Conservation (phyloP, 2,797 vertebrate genomes). For the Lepidocolaptes lacrymiger region DNA sequence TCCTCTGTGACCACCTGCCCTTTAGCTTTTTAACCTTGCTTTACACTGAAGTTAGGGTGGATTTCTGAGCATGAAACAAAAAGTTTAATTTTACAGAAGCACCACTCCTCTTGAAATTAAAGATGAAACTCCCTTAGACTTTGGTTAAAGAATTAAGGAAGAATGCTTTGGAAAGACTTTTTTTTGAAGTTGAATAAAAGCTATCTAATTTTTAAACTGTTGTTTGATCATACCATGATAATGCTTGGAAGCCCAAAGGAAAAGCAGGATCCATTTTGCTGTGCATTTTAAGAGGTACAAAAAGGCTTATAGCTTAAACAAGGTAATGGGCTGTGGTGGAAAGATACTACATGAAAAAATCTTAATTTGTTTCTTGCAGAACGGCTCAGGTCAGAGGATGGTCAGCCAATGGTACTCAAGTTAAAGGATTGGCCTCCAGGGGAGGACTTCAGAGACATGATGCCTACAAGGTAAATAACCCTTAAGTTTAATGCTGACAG, state of each 20-base stretch:
- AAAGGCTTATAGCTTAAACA: neutral
- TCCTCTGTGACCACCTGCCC: neutral
- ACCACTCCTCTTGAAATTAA: neutral
- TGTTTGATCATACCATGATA: neutral
- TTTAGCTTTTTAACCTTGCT: neutral
- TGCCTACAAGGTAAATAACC: slow-evolving; percentile 89
- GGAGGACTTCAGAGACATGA: slow-evolving; percentile 99
- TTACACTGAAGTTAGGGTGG: neutral
- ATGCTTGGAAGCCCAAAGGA: neutral
- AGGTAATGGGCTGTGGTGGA: neutral
- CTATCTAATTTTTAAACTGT: neutral
- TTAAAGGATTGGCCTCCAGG: slow-evolving; percentile 96
- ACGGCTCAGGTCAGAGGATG: slow-evolving; percentile 89
- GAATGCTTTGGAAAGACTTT: neutral
- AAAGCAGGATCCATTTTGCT: neutral
- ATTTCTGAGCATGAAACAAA: neutral
- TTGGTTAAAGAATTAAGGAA: neutral
- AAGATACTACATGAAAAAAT: neutral
- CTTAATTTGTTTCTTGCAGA: slow-evolving; percentile 77
- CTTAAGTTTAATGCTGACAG: neutral
- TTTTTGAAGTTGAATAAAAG: neutral
- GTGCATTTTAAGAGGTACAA: neutral
- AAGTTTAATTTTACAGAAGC: neutral
- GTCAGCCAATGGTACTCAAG: slow-evolving; percentile 96
- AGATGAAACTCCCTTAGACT: neutral